phyloP scores from a whole-genome alignment of 2,888 invertebrate genomes.

The Drosophila testacea region DNA sequence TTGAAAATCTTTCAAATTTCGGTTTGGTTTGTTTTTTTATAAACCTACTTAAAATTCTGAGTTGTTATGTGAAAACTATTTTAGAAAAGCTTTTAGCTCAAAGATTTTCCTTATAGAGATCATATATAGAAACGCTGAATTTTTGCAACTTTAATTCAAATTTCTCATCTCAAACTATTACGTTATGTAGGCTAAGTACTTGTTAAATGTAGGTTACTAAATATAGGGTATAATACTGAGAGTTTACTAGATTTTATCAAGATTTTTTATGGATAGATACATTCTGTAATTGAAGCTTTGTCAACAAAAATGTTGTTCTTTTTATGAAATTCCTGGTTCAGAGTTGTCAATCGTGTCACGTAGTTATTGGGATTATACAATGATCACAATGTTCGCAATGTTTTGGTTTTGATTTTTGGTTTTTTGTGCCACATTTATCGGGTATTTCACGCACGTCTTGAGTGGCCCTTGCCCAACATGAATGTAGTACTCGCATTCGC shows the following conservation, averaged over 20 bases:
- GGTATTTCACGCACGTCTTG: constrained; percentile 66
- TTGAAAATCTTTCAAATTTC: no score
- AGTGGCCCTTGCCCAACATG: constrained; percentile 72
- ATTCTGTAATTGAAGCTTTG: not conserved
- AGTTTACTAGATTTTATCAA: not conserved
- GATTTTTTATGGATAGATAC: not conserved
- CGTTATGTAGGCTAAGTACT: not conserved
- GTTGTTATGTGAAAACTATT: no score
- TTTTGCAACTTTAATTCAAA: not conserved
- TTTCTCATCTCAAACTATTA: not conserved
- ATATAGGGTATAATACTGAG: not conserved
- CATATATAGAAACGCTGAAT: not conserved
- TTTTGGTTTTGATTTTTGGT: constrained; percentile 33
- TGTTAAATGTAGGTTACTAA: not conserved
- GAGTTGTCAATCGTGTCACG: constrained; percentile 30
- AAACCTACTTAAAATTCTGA: no score
- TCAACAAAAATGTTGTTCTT: not conserved
- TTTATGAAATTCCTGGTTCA: not conserved
- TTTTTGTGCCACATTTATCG: constrained; percentile 36
- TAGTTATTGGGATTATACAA: constrained; percentile 53
- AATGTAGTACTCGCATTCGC: constrained; percentile 18
- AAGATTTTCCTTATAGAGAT: not conserved
- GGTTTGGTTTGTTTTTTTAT: no score
- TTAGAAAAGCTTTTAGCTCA: no score
- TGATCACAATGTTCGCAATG: constrained; percentile 26